These are phyloP conservation scores for Mactromeris polynyma DNA, from an alignment of 2,888 invertebrate genomes.

Conservation along the genomic window DNA sequence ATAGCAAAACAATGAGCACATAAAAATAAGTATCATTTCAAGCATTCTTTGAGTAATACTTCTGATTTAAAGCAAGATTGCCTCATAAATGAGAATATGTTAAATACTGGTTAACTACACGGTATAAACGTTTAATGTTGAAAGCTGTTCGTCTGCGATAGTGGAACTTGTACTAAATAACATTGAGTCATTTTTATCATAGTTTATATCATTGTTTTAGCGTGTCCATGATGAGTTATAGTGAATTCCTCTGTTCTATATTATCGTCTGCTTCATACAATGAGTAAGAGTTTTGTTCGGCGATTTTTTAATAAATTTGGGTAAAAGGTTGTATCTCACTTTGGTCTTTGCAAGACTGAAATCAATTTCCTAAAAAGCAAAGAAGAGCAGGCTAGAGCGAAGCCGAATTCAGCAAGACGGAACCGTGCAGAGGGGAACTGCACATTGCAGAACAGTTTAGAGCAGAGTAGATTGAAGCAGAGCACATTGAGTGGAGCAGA, in stretches of 20 bases:
- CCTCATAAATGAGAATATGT: not conserved
- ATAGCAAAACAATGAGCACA: slow-evolving; percentile 29
- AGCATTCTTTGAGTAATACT: not conserved
- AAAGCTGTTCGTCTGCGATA: not conserved
- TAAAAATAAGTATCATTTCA: not conserved
- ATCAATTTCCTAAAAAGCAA: no score
- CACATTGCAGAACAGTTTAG: no score
- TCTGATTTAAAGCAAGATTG: not conserved
- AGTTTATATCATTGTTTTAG: not conserved
- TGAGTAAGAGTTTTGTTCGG: not conserved
- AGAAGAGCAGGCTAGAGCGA: no score
- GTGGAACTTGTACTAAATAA: not conserved
- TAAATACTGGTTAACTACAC: not conserved
- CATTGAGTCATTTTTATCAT: slow-evolving; percentile 8
- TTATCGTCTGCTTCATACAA: not conserved
- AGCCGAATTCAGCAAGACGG: no score
- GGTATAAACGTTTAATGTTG: not conserved
- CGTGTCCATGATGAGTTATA: not conserved
- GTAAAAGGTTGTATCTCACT: no score
- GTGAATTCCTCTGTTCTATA: not conserved
- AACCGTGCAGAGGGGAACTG: no score
- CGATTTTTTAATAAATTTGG: not conserved
- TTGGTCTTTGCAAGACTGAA: no score
- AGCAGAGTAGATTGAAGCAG: no score
- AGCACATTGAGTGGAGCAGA: no score